These are phyloP conservation scores for Arge pagana DNA, from an alignment of 2,888 invertebrate species.

Conservation along the genomic window DNA sequence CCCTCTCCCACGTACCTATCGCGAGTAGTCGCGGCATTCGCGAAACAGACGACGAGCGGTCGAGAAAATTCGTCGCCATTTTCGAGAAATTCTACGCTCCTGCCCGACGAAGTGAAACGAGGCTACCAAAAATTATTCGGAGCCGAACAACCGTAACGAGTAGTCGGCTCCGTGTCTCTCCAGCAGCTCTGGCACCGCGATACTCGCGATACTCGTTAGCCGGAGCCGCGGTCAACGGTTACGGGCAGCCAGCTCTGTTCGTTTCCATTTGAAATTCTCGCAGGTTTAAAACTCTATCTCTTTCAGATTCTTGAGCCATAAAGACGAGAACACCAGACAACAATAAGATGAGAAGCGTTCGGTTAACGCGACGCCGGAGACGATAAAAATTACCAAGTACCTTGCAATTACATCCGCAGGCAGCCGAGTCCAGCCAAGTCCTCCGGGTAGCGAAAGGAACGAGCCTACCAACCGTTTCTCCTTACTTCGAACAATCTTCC, in stretches of 20 bases:
- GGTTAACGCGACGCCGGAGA: slow-evolving; percentile 47
- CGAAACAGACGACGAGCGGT: background rate
- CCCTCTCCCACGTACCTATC: no score
- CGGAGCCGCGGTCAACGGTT: slow-evolving; percentile 2
- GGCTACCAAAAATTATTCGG: background rate
- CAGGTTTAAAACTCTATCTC: slow-evolving; percentile 35
- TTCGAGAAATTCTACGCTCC: no score
- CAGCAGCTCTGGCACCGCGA: no score
- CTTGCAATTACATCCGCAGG: slow-evolving; percentile 51
- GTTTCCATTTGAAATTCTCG: slow-evolving; percentile 49
- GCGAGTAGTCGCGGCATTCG: no score
- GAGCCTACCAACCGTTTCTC: slow-evolving; percentile 24
- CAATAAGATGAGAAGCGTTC: slow-evolving; percentile 50
- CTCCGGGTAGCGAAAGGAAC: slow-evolving; percentile 37
- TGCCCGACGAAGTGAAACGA: no score
- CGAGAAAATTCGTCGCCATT: background rate
- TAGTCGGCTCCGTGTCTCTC: background rate
- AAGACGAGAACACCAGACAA: slow-evolving; percentile 51
- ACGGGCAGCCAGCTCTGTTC: slow-evolving; percentile 48
- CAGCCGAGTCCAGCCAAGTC: slow-evolving; percentile 39
- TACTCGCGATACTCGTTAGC: background rate
- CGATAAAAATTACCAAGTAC: slow-evolving; percentile 50
- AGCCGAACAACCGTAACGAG: background rate
- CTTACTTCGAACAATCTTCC: slow-evolving; percentile 7
- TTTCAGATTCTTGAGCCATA: slow-evolving; percentile 40